phyloP scores from a whole-genome alignment of 2,888 invertebrate species.

The Andrena hattorfiana region DNA sequence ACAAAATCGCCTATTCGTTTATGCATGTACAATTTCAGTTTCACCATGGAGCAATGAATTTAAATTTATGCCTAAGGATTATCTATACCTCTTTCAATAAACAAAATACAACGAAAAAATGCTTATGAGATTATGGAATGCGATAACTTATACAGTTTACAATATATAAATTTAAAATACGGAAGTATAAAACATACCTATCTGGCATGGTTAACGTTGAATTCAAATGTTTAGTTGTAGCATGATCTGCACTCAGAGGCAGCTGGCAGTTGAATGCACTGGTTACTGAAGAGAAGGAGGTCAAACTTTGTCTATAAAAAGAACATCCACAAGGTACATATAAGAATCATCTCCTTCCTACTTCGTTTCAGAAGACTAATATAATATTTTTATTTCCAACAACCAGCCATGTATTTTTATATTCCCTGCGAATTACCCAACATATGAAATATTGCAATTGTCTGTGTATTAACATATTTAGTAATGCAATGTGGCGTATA shows the following conservation, averaged over 20 bases:
- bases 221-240: constrained; percentile 51
- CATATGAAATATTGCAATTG: background rate
- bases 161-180: background rate
- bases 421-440: background rate
- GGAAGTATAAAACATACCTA: constrained; percentile 71
- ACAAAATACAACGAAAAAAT: background rate
- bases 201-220: constrained; percentile 74
- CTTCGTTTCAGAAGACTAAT: constrained; percentile 64
- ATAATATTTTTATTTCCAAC: constrained; percentile 55
- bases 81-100: background rate
- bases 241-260: constrained; percentile 73
- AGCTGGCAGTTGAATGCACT: constrained; percentile 74
- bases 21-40: too few species aligned
- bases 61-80: constrained; percentile 25
- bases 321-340: constrained; percentile 78
- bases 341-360: constrained; percentile 61
- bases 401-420: background rate
- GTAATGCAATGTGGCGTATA: background rate
- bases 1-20: constrained; percentile 17
- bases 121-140: background rate
- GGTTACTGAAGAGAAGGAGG: constrained; percentile 78
- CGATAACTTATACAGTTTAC: constrained; percentile 1
- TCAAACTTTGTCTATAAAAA: constrained; percentile 83
- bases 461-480: background rate
- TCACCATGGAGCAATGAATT: too few species aligned